Evolutionary conservation across 2,888 invertebrate genomes (phyloP).

Genomic region (Auanema freiburgensis): DNA sequence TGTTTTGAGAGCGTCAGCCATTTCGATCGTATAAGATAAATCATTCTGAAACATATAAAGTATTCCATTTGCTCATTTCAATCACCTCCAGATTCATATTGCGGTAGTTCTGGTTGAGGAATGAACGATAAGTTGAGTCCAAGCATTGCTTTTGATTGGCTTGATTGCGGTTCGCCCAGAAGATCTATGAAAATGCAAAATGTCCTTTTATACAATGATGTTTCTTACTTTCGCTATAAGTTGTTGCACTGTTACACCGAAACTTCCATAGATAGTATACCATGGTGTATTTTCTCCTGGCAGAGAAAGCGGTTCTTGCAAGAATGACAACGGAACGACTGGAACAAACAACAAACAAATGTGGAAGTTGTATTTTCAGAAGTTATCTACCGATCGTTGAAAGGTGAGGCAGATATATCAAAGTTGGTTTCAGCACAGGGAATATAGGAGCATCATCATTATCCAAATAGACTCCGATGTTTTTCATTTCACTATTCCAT

Average conservation of each 20-base stretch:
- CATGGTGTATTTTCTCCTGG: constrained; percentile 37
- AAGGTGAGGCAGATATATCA: constrained; percentile 32
- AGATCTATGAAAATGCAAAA: constrained; percentile 19
- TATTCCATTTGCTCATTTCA: not conserved
- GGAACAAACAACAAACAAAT: not conserved
- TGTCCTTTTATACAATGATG: not conserved
- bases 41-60: constrained; percentile 14
- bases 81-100: not conserved
- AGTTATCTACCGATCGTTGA: constrained; percentile 10
- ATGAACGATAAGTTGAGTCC: constrained; percentile 32
- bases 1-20: constrained; percentile 37
- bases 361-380: not conserved
- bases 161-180: constrained; percentile 36
- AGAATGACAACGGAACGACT: constrained; percentile 36
- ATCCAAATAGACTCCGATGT: constrained; percentile 41
- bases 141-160: constrained; percentile 33
- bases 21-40: constrained; percentile 29
- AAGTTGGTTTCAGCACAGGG: constrained; percentile 27
- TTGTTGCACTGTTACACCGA: constrained; percentile 35
- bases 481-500: constrained; percentile 29
- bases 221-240: constrained; percentile 35
- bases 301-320: constrained; percentile 33
- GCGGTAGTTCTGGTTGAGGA: constrained; percentile 19
- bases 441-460: constrained; percentile 36
- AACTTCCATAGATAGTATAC: constrained; percentile 37